phyloP scores from a whole-genome alignment of 2,797 vertebrate genomes.

The Anomalospiza imberbis region DNA sequence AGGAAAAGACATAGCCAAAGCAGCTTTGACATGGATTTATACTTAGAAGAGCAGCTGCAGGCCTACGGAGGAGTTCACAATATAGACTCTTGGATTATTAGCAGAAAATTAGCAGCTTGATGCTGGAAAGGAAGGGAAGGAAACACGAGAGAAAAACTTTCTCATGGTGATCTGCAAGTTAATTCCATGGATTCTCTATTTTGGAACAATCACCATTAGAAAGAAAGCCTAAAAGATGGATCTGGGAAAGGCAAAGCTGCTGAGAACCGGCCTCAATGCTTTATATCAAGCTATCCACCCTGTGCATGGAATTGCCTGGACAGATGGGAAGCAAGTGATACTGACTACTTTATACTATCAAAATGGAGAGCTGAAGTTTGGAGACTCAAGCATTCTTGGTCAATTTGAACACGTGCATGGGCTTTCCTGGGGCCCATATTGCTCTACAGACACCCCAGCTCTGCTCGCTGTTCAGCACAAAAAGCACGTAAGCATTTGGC shows the following conservation, averaged over 20 bases:
- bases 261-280: slow-evolving; percentile 89
- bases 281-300: slow-evolving; percentile 92
- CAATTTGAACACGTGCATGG: slow-evolving; percentile 91
- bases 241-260: slow-evolving; percentile 90
- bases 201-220: neutral
- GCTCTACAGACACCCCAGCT: slow-evolving; percentile 74
- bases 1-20: slow-evolving; percentile 59
- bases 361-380: slow-evolving; percentile 82
- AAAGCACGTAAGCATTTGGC: slow-evolving; percentile 89
- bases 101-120: neutral
- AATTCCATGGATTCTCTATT: slow-evolving; percentile 19
- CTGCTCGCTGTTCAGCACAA: slow-evolving; percentile 92
- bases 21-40: slow-evolving; percentile 60
- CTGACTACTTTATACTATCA: slow-evolving; percentile 81
- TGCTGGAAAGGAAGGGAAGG: neutral
- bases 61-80: neutral
- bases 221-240: slow-evolving; percentile 79
- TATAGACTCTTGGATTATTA: neutral
- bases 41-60: slow-evolving; percentile 48
- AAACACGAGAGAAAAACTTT: neutral
- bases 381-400: slow-evolving; percentile 88
- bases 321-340: slow-evolving; percentile 90
- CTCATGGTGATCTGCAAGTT: neutral
- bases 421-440: slow-evolving; percentile 87
- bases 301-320: slow-evolving; percentile 91